Evolutionary conservation across 2,888 invertebrate species (phyloP), one percentile per base, ranked within the genome.

Genomic region (Eristalis tenax): DNA sequence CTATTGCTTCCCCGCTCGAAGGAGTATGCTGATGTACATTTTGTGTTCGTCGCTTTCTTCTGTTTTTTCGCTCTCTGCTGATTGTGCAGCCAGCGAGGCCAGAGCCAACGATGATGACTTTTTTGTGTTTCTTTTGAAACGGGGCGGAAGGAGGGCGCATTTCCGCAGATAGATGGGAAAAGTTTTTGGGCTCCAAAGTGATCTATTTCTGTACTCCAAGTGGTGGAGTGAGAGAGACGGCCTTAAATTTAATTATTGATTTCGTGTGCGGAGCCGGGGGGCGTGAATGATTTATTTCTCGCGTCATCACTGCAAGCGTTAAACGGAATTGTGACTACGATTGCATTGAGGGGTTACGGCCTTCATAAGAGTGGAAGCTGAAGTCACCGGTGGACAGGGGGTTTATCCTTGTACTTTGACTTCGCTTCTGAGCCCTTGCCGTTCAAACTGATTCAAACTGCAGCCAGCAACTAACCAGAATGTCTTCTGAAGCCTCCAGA

Each of bases 1-100:
- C 90, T 90, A 91, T 91, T 91, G 91, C 89, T 91, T 91, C 90
- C 69, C 61, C 22, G 22, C 63, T 75, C 74, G 38, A 38, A 38
- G 38, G 38, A 38, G 38, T 38, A 11, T 10, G 38, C 38, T 13
- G 10, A 38, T 38, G 38, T 38, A 38, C 38, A 38, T 38, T 38
- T 38, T 81, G 75, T 76, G 13, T 59, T 57, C 28, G 11, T 22
- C 32, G 11, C 4, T 22, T 50, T 65, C 11, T 26, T 18, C 50
- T n/a, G 5, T 28, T 66, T 65, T 59, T 43, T 57, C 28, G 18
- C 8, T n/a, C 18, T 18, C 10, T 50, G 50, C n/a, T 76, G 56
- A n/a, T 15, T 56, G 38, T 35, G 35, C 56, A 35, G 4, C 22
- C 26, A 18, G 28, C 70, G 69, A 79, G 70, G 83, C 65, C 70